Base-by-base conservation (phyloP, 2,888 invertebrate species). In the Caenorhabditis sp. region DNA sequence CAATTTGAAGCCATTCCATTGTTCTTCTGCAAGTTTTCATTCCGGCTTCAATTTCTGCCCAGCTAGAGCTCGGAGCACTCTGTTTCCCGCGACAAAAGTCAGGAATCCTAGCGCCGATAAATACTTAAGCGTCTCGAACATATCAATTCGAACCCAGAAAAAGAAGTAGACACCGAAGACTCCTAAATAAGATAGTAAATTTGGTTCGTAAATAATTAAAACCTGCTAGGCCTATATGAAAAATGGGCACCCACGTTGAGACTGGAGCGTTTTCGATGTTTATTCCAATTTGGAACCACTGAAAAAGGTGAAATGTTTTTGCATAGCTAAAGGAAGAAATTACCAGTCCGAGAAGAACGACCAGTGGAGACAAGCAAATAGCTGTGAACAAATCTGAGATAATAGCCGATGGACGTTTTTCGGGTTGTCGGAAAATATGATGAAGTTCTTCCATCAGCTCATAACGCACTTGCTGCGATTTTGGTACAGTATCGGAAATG, bases 101-200 rank as follows among this genome's bases (percentile, higher is more conserved):
- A 96, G 92, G 39, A 93, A 91, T 68, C 93, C 95, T 65, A 98
- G 92, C 73, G 94, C 93, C 82, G 94, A 91, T 86, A 99, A 92
- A 91, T 95, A 95, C 85, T 95, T 94, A 86, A 96, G 91, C 17
- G 98, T 96, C 83, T 94, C 93, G 92, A 99, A 99, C 98, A 99
- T 99, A 89, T 95, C 93, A 85, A 98, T 91, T 89, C 93, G 92
- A 84, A 95, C 91, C 96, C 97, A 99, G 91, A 99, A 95, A 86
- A 94, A 90, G 61, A 93, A 93, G 91, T 96, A 98, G 63, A 99
- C 92, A 0, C 92, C 92, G 88, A 98, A 93, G 68, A 96, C 95
- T 27, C 92, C 94, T 94, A n/a, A n/a, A n/a, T n/a, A n/a, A n/a
- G n/a, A n/a, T n/a, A n/a, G n/a, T n/a, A n/a, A n/a, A n/a, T n/a